Evolutionary conservation across 92 coral and sea anemone genomes (phyloP), one percentile per base, ranked within the genome.

Genomic region (Palythoa caribaeorum): DNA sequence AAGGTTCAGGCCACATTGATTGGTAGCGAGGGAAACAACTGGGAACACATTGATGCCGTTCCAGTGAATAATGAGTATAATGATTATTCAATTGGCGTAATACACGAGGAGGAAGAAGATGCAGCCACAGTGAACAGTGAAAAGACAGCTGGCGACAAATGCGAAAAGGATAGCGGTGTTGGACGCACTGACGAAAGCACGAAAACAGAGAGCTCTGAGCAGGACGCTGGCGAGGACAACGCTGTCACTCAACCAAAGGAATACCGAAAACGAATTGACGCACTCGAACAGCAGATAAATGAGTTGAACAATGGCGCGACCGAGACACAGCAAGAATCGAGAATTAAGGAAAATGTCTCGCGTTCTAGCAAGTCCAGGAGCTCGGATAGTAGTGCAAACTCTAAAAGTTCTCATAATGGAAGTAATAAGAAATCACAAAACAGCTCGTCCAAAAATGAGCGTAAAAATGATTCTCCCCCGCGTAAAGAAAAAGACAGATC

Each of bases 101-200:
- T 97, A 15, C 95, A 97, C 79, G 99, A 97, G 62, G 99, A 97
- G 80, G 99, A 97, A 80, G 98, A 97, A 35, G 95, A 93, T 66
- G 90, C 90, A 5, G 99, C 93, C 20, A 91, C 94, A 47, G 92
- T 95, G 11, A 94, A 88, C 70, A 88, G 92, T 48, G 94, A 95
- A 48, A 91, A 93, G 63, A 90, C 94, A 17, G 93, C 87, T 65
- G 96, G 94, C 17, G 98, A 97, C 62, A 97, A 97, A 77, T 97
- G 98, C 80, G 99, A 97, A 74, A 97, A 97, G 73, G 99, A 97
- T 91, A 95, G 98, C 54, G 99, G 98, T 9, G 94, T 97, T 75
- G 98, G 99, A 6, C 90, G 95, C 39, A 97, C 98, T 38, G 99
- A 96, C 78, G 99, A 96, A 60, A 94, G 98, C 73, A 90, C 94